Base-by-base conservation (phyloP, 2,797 vertebrate species). In the Hozukius guyotensis region DNA sequence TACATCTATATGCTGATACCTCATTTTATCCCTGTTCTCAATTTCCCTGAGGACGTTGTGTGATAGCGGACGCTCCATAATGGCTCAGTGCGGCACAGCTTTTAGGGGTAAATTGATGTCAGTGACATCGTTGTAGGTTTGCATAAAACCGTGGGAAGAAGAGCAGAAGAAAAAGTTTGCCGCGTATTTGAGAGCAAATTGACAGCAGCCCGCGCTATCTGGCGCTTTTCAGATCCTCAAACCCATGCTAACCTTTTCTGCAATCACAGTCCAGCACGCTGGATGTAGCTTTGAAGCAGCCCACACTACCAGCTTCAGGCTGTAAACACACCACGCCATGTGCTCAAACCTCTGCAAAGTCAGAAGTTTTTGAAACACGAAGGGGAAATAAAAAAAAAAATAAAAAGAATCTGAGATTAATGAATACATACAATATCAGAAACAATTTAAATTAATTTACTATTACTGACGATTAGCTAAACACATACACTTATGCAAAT, bases 21-120 rank as follows among this genome's bases (percentile, higher is more conserved):
- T 89, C 80, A 76, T 85, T 90, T 88, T 79, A 84, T 84, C 60
- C 57, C 61, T 65, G 74, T 81, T 83, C 82, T 83, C 75, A 13
- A 72, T 59, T 76, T 71, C 87, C 87, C 82, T 24, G 76, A 90
- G 91, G 90, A 93, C 64, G 66, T 24, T 75, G 77, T 85, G 76
- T 81, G 91, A 88, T 74, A 77, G 87, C 64, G 22, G 78, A 32
- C 25, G 49, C 87, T 89, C 81, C 75, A 78, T 90, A 93, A 94
- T 89, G 81, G 87, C 76, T 67, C 70, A 4, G 70, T 66, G 80
- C 88, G 25, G 64, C 42, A 14, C 75, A 72, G 88, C 90, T 92
- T 94, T 94, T 91, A 92, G 86, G 86, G 84, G 79, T 90, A 93
- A 94, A 95, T 91, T 94, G 94, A 89, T 93, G 94, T 94, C 92